Percentiles rank a stretch among this genome's conserved stretches.
These are phyloP conservation scores for Tetanocera ferruginea DNA, from an alignment of 2,888 invertebrate species.

Conservation along the genomic window DNA sequence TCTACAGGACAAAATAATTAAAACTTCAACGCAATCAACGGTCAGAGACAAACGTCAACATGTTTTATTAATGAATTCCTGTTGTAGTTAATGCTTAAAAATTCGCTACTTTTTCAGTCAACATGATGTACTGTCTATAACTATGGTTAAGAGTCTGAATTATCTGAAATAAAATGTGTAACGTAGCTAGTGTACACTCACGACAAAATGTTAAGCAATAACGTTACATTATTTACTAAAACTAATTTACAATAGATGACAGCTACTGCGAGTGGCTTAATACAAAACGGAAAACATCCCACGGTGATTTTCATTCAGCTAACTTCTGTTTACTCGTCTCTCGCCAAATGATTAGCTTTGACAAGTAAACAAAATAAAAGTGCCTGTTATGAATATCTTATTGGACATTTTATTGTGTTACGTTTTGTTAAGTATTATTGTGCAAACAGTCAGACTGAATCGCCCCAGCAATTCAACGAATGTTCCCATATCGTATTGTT, in stretches of 20 bases:
- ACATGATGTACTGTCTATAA: background rate
- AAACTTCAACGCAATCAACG: background rate
- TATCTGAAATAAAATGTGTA: too few relatives aligned
- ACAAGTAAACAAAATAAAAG: background rate
- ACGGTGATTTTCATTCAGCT: background rate
- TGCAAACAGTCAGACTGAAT: background rate
- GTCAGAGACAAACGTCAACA: background rate
- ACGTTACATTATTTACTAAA: too few relatives aligned
- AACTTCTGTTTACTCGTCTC: too few relatives aligned
- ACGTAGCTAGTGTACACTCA: too few relatives aligned
- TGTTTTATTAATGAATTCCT: slow-evolving; percentile 12
- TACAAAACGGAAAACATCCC: background rate
- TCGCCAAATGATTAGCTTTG: background rate
- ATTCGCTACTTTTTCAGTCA: background rate
- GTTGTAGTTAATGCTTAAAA: background rate
- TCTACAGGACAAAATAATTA: slow-evolving; percentile 11
- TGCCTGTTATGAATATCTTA: slow-evolving; percentile 14
- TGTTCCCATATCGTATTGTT: slow-evolving; percentile 52
- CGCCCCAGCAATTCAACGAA: background rate
- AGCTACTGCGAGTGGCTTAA: too few relatives aligned
- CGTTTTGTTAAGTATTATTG: background rate
- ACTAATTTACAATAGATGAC: too few relatives aligned
- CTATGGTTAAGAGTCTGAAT: background rate
- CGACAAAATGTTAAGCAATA: too few relatives aligned
- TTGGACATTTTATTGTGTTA: slow-evolving; percentile 15